Base-by-base conservation (phyloP, 2,797 vertebrate species). In the Hyperoplus lanceolatus region DNA sequence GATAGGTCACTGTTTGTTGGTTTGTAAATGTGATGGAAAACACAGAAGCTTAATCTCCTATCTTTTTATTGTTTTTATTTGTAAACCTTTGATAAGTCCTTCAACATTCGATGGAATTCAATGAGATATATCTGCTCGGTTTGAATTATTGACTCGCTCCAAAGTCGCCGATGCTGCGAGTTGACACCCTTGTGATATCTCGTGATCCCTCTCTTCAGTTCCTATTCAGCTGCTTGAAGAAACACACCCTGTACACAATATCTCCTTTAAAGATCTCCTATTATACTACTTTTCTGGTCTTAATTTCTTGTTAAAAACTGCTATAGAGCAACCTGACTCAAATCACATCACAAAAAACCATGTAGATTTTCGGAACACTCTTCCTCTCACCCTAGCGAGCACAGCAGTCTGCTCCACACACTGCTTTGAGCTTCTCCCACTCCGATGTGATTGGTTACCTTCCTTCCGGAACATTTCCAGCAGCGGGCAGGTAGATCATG, bases 151-250 rank as follows among this genome's bases (percentile, higher is more conserved):
- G 38, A 51, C 62, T 71, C 14, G 18, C 16, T 42, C 54, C 57
- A 55, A 56, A 54, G 53, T 54, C 53, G 7, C 50, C 58, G n/a
- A 5, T 49, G 50, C 70, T 70, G 43, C 16, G 56, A 21, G 53
- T 36, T 43, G 29, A 45, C 48, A 10, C 41, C 18, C 0, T 41
- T 4, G 10, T 59, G 55, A 63, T 56, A 38, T 57, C 48, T 29
- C 11, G 16, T 62, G 49, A 60, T 63, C n/a, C 7, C 29, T 41
- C 45, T 77, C 69, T 86, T 29, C 45, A 46, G 64, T 8, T 78
- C 56, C 60, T 8, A 86, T 84, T 82, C 38, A 59, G 41, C 71
- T 65, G 66, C 60, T 59, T 62, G 46, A 84, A 58, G 69, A 75
- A 70, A 71, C 66, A 50, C n/a, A 0, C 1, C 0, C 6, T 41